Base-by-base conservation (phyloP, 2,113 vertebrate genomes). In the Tachycineta bicolor region DNA sequence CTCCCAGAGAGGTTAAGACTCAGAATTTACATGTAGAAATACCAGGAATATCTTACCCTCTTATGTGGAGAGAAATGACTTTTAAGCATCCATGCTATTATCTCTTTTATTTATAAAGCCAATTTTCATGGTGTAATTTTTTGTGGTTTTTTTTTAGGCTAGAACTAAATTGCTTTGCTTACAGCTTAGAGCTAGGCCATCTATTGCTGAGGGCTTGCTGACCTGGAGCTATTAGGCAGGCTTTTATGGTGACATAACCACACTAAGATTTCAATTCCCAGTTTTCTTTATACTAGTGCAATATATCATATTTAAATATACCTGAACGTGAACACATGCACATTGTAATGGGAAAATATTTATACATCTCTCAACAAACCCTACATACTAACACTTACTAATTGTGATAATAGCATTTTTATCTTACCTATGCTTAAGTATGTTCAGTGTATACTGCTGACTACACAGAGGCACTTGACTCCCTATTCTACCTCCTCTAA, bases 1-100 rank as follows among this genome's bases (percentile, higher is more conserved):
- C 89, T 96, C 93, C 93, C 44, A 77, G 88, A 97, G 96, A 98
- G 92, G 91, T 97, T 98, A 89, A 94, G 93, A 96, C 83, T 97
- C 65, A 91, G 91, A 97, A 97, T 97, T 96, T 97, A 92, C 97
- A 90, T 84, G 89, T 60, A 52, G 87, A 95, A 93, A 95, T 96
- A 94, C 60, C 84, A 95, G 65, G 85, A 94, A 97, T 78, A 90
- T 96, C 73, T 91, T 95, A 77, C 78, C 62, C 34, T 75, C 89
- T 84, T 96, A 41, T 55, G 64, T 87, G 80, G 67, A 97, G 89
- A 95, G 62, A 90, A 90, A 74, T 80, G 33, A 77, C 78, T 93
- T 89, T 82, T 84, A 88, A 87, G 47, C 73, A 93, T 94, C 80
- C 20, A 13, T 43, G 53, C 50, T 91, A 86, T 91, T 80, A 44